A percentile compares a stretch with the other conserved stretches of the same genome.
phyloP scores from a whole-genome alignment of 2,797 vertebrate genomes.

The Eleutherodactylus coqui region DNA sequence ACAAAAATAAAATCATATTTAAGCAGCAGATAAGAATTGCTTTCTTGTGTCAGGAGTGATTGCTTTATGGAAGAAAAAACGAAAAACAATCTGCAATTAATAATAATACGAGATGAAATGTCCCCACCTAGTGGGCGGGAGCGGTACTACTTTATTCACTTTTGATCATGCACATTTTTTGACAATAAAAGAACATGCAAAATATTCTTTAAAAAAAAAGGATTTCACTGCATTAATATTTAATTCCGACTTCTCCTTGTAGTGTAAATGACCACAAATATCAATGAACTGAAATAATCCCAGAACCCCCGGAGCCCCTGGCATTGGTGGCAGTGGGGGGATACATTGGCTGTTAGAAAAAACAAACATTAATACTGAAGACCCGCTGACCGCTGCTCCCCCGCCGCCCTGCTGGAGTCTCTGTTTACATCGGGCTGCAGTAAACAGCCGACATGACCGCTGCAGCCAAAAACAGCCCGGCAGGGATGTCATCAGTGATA shows the following conservation, averaged over 20 bases:
- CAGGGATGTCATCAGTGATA: too few relatives aligned
- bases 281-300: not conserved
- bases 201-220: not conserved
- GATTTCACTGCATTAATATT: not conserved
- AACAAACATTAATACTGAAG: too few relatives aligned
- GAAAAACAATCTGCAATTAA: not conserved
- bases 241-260: not conserved
- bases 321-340: too few relatives aligned
- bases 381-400: too few relatives aligned
- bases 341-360: too few relatives aligned
- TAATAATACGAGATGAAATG: slow-evolving; percentile 41
- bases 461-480: too few relatives aligned
- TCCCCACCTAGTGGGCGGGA: slow-evolving; percentile 51
- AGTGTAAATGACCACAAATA: not conserved
- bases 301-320: too few relatives aligned
- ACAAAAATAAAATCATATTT: slow-evolving; percentile 55
- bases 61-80: not conserved
- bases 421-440: too few relatives aligned
- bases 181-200: not conserved
- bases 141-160: not conserved
- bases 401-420: too few relatives aligned
- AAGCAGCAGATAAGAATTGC: slow-evolving; percentile 44
- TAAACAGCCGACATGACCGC: too few relatives aligned
- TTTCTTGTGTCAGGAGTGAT: slow-evolving; percentile 6
- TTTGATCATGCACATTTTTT: not conserved